Conservation (phyloP, 2,888 invertebrate genomes). For the Ormyrus pomaceus region DNA sequence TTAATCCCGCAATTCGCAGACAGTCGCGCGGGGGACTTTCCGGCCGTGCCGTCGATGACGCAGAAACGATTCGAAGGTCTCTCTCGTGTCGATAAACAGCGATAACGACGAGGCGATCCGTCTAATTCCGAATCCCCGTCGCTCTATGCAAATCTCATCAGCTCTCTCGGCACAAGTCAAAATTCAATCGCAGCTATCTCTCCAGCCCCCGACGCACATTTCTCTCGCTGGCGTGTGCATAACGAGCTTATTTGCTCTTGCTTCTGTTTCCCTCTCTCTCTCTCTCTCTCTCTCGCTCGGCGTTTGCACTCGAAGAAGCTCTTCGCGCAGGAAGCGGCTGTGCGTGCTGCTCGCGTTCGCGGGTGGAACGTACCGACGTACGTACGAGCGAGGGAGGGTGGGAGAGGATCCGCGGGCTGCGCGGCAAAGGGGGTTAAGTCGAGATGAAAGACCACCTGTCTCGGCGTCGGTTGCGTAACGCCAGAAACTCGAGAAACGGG, state of each 20-base stretch:
- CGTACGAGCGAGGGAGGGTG: neutral
- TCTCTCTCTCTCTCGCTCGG: conserved; percentile 1
- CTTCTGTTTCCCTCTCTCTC: neutral
- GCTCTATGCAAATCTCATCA: neutral
- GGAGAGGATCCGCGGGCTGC: neutral
- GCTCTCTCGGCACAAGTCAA: conserved; percentile 5
- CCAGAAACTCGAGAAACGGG: conserved; percentile 60
- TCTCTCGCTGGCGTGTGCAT: neutral
- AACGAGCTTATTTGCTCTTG: conserved; percentile 33
- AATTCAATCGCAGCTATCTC: conserved; percentile 21
- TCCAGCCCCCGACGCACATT: neutral
- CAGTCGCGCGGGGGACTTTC: too few relatives aligned
- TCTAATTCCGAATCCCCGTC: neutral
- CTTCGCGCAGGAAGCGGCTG: neutral
- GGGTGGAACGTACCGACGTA: conserved; percentile 5
- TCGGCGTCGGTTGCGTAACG: conserved; percentile 58
- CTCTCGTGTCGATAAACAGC: too few relatives aligned
- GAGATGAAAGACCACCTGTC: conserved; percentile 60
- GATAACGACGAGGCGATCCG: too few relatives aligned
- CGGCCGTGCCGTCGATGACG: too few relatives aligned
- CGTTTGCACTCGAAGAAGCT: neutral
- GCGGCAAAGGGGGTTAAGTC: conserved; percentile 24
- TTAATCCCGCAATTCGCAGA: too few relatives aligned
- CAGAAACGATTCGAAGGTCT: too few relatives aligned
- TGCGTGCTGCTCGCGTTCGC: neutral